Base-by-base conservation (phyloP, 1,140 invertebrate genomes). In the Drosophila tristis region DNA sequence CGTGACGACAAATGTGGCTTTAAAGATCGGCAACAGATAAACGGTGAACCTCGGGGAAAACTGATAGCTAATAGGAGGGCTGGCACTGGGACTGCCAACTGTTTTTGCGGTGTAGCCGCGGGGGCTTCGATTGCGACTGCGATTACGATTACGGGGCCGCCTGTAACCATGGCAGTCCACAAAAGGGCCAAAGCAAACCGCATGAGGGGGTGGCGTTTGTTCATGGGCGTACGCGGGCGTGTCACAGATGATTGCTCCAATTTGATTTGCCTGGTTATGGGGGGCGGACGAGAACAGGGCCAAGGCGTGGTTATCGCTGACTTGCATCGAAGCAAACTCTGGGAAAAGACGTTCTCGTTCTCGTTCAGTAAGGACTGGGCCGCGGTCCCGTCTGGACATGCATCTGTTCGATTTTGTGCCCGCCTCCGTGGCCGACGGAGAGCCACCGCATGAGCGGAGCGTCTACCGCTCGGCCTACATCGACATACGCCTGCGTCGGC, bases 371-470 rank as follows among this genome's bases (percentile, higher is more conserved):
- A 8, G 13, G 44, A 50, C 35, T 11, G 11, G 11, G 35, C 35
- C 35, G 35, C 11, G 35, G 11, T 4, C 11, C 47, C 5, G 45
- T 50, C 51, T 35, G 20, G 15, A 31, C 49, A 91, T 91, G 89
- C 81, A 86, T 79, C 73, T 91, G 25, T 90, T 91, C 64, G 89
- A 91, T n/a, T 91, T 91, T 74, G 68, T 91, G 67, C 89, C 89
- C 44, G 89, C 84, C 54, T 91, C 89, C 15, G 23, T 80, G 44
- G 75, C 62, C 0, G 84, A 85, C 44, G 50, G 61, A 11, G 54
- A 61, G 42, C 75, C 78, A 7, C 53, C 65, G 4, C 44, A 72
- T 23, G 80, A 60, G 15, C 78, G 86, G 35, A 91, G 71, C 59
- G 73, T 91, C 25, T 91, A 91, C 62, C 78, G 90, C 20, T 91